Percentiles rank a stretch among this genome's conserved stretches.
phyloP scores from a whole-genome alignment of 2,797 vertebrate genomes.

The Agapornis canus region DNA sequence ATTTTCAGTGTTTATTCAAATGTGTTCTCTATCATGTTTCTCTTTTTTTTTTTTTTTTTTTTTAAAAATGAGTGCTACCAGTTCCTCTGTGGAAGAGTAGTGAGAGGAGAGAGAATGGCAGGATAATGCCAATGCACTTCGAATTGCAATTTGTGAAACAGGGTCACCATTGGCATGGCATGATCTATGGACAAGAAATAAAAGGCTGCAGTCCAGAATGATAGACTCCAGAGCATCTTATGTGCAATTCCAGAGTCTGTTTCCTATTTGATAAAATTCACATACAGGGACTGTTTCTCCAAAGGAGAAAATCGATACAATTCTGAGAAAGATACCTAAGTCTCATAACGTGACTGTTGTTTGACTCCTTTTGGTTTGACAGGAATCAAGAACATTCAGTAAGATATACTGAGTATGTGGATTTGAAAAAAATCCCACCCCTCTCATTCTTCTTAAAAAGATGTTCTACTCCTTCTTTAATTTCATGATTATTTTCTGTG shows the following conservation, averaged over 20 bases:
- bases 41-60: neutral
- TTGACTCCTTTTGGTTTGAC: neutral
- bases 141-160: accelerated
- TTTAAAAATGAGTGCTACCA: neutral
- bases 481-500: neutral
- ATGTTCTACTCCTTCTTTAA: neutral
- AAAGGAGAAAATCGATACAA: neutral
- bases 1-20: constrained; percentile 13
- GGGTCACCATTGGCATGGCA: neutral
- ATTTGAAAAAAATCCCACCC: neutral
- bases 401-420: neutral
- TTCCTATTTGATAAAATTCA: neutral
- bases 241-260: neutral
- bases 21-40: neutral
- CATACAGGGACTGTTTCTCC: neutral
- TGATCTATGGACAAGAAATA: neutral
- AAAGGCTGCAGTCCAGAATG: neutral
- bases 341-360: neutral
- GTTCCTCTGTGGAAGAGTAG: neutral
- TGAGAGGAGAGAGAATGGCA: neutral
- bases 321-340: neutral
- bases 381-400: neutral
- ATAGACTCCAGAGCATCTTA: neutral
- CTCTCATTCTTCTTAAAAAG: neutral
- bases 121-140: neutral